phyloP scores from a whole-genome alignment of 2,888 invertebrate species.

The Drosophila putrida region DNA sequence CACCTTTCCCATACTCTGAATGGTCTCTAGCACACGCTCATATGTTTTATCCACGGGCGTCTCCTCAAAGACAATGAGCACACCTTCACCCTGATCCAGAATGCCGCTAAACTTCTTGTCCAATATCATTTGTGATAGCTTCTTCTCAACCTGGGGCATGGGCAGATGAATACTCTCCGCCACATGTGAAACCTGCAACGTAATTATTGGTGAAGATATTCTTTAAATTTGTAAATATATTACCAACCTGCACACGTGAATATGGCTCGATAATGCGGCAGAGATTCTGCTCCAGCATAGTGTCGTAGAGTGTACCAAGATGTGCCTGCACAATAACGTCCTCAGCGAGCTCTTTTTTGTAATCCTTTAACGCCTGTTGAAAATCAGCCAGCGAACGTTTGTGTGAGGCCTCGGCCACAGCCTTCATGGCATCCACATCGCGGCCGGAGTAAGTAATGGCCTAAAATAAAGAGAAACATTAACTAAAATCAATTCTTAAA shows the following conservation, averaged over 20 bases:
- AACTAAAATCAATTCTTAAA: background rate
- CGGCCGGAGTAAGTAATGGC: constrained; percentile 98
- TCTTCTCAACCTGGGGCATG: constrained; percentile 97
- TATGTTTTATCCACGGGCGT: constrained; percentile 98
- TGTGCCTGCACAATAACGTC: constrained; percentile 99
- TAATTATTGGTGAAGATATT: background rate
- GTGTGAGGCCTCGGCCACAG: constrained; percentile 97
- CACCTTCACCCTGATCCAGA: constrained; percentile 99
- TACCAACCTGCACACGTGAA: constrained; percentile 93
- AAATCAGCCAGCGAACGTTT: constrained; percentile 99
- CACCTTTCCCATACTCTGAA: constrained; percentile 99
- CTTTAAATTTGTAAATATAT: no score
- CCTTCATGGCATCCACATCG: constrained; percentile 99
- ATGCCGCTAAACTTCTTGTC: constrained; percentile 99
- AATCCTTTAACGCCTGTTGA: constrained; percentile 94
- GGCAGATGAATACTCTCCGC: constrained; percentile 96
- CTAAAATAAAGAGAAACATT: constrained; percentile 49
- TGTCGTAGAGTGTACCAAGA: constrained; percentile 98
- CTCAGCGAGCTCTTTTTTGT: constrained; percentile 95
- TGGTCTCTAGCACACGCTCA: constrained; percentile 98
- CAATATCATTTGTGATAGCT: constrained; percentile 99
- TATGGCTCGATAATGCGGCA: constrained; percentile 99
- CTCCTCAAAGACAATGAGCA: constrained; percentile 98
- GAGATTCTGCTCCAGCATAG: constrained; percentile 99
- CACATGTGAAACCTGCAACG: constrained; percentile 91